phyloP scores from a whole-genome alignment of 2,888 invertebrate species.

The Microctonus hyperodae region DNA sequence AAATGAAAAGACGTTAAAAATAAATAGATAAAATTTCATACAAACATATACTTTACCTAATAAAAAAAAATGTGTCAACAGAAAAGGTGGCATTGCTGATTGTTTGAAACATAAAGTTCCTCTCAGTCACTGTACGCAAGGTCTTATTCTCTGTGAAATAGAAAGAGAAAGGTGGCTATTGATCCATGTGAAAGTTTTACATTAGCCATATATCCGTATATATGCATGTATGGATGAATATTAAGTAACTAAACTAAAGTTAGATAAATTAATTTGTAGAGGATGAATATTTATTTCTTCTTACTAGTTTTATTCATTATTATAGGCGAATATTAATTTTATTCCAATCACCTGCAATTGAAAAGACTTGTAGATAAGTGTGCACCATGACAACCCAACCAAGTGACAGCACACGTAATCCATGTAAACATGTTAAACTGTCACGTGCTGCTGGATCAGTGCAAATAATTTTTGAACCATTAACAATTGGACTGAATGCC shows the following conservation, averaged over 20 bases:
- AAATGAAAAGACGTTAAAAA: too few species aligned
- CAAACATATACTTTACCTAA: constrained; percentile 68
- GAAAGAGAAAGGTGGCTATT: constrained; percentile 46
- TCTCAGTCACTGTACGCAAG: constrained; percentile 75
- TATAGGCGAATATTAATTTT: too few species aligned
- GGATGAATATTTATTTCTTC: too few species aligned
- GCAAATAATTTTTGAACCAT: constrained; percentile 78
- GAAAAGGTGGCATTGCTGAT: constrained; percentile 86
- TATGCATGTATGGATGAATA: not conserved
- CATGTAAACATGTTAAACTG: constrained; percentile 78
- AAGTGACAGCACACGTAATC: constrained; percentile 79
- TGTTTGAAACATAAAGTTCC: constrained; percentile 81
- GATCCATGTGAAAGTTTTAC: constrained; percentile 33
- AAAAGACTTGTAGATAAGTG: constrained; percentile 82
- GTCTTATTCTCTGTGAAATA: constrained; percentile 76
- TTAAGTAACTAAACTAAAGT: too few species aligned
- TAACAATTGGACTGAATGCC: constrained; percentile 78
- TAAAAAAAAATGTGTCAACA: constrained; percentile 87
- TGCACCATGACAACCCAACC: constrained; percentile 87
- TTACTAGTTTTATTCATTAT: too few species aligned
- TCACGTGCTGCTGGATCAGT: constrained; percentile 77
- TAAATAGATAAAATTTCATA: not conserved
- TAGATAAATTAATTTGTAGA: constrained; percentile 1
- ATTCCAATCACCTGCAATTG: constrained; percentile 68
- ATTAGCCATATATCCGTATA: not conserved